These are phyloP conservation scores for Otus sunia DNA, from an alignment of 2,113 vertebrate genomes.

Conservation along the genomic window DNA sequence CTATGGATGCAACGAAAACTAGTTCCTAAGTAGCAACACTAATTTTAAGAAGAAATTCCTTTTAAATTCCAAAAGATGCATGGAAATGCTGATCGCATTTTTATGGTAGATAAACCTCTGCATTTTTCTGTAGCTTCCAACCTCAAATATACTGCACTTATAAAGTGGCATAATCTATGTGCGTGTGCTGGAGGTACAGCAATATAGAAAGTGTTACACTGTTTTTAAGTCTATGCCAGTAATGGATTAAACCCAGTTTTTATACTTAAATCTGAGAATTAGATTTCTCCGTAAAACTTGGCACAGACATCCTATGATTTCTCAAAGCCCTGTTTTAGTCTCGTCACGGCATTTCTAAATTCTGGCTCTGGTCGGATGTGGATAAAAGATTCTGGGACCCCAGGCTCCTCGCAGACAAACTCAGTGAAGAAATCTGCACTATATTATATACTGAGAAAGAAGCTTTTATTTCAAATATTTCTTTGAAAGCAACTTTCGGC, in stretches of 20 bases:
- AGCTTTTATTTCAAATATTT: constrained; percentile 9
- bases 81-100: background rate
- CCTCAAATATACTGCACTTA: background rate
- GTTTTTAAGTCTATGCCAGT: background rate
- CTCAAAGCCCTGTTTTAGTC: constrained; percentile 11
- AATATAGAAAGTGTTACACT: background rate
- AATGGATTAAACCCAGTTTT: constrained; percentile 23
- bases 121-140: background rate
- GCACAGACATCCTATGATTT: background rate
- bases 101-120: background rate
- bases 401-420: background rate
- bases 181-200: background rate
- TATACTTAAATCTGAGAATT: constrained; percentile 39
- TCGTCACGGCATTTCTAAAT: constrained; percentile 22
- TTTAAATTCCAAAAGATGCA: background rate
- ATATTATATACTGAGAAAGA: background rate
- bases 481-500: background rate
- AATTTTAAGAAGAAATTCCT: background rate
- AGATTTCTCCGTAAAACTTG: constrained; percentile 37
- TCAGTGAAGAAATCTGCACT: background rate
- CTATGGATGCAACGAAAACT: background rate
- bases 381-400: background rate
- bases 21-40: background rate
- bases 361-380: background rate
- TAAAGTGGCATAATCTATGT: background rate